Evolutionary conservation across 2,113 vertebrate species (phyloP), one percentile per base, ranked within the genome.

Genomic region (Oncorhynchus gorbuscha): DNA sequence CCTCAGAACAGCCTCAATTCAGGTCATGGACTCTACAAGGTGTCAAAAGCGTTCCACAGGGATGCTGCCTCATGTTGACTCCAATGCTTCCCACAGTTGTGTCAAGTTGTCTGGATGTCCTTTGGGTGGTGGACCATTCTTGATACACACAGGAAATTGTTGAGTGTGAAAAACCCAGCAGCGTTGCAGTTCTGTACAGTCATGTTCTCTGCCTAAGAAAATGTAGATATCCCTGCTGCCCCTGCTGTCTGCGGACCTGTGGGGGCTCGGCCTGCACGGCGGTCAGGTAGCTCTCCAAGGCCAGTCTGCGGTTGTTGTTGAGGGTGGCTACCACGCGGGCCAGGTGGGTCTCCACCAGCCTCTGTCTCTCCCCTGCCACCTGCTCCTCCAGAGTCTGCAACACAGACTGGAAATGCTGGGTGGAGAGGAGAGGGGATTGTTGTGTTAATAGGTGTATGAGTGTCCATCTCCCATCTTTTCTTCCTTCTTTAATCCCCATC

Each of bases 311-410:
- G 87, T 96, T 96, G 88, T 97, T 95, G 45, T 97, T 97, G 74
- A 97, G 93, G 1, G 95, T 93, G 35, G 95, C 95, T 13, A 95
- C 94, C 48, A 97, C 96, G 1, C 96, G 89, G 69, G 91, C 94
- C 9, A 96, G 92, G 13, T 97, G 96, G 0, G 95, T 96, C 90
- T 96, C 96, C 79, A 97, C 95, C 82, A 97, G 88, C 61, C 95
- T 91, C 89, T 96, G 96, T 32, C 96, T 93, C 78, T 97, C 95
- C 3, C 94, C 89, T 0, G 95, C 95, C 3, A 97, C 94, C 90
- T 97, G 96, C 76, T 96, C 96, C 90, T 97, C 96, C 84, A 97
- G 87, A 1, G 96, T 97, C 87, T 97, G 95, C 79, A 97, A 92
- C 79, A 97, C 95, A n/a, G 95, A 94, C 92, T 97, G 96, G 87